Base-by-base conservation (phyloP, 2,113 vertebrate species). In the Sander vitreus region DNA sequence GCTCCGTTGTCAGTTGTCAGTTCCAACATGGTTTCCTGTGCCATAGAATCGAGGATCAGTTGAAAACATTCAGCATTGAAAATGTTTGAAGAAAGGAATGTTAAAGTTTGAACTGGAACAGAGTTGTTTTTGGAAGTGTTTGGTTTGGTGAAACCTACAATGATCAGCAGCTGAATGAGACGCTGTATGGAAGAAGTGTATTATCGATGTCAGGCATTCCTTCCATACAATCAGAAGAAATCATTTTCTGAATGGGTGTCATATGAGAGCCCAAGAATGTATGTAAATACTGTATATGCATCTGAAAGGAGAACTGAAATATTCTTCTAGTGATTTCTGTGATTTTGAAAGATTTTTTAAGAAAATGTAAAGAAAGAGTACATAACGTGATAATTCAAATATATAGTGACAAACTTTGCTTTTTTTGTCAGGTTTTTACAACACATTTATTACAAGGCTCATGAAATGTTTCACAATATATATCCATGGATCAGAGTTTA, bases 221-320 rank as follows among this genome's bases (percentile, higher is more conserved):
- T 96, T 94, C 89, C 93, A 89, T 91, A 93, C 92, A 66, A 78
- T 94, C 93, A 94, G 93, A 91, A 92, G 93, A 85, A 81, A 81
- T 25, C 36, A 59, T 85, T 87, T 69, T 85, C 66, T 80, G 51
- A 87, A 77, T 90, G 93, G 93, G 95, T 93, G 94, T 94, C 85
- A 94, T 94, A 89, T 12, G 93, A 95, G 95, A 96, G 94, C 95
- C 95, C 95, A 94, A 96, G 97, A 99, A 98, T 99, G 97, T 98
- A 97, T 99, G 97, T 98, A 97, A 96, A 93, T 93, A 96, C 80
- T 96, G 96, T 96, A 96, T 91, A 92, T 93, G 93, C 95, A 93
- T 96, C 93, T 93, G 50, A 90, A 83, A 84, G 88, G 90, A 95
- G 93, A 96, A 90, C 91, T 91, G 94, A 94, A 93, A 87, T 87